Base-by-base conservation (phyloP, 2,797 vertebrate genomes). In the Octomys mimax region DNA sequence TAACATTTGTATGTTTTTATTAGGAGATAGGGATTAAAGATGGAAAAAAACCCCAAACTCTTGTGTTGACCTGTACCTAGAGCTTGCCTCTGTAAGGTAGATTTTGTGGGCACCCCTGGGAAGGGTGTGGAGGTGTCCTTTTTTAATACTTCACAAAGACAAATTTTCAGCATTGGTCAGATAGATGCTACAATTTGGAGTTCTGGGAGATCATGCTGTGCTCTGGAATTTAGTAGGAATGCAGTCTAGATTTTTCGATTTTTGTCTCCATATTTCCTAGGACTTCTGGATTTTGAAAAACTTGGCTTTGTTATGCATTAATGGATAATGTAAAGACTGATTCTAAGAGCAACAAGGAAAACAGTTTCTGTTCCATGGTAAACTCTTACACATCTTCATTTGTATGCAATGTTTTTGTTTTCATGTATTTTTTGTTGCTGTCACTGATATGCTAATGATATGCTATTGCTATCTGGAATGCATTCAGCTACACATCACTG, bases 401-500 rank as follows among this genome's bases (percentile, higher is more conserved):
- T 95, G 92, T 77, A 75, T 86, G 96, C 83, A 49, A 39, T 75
- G 91, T 91, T 87, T 96, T 97, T 96, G 81, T 97, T 96, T 97
- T 84, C 73, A 13, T 92, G 89, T 57, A 52, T 82, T 95, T 95
- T 91, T 96, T 89, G 75, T 93, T 84, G 89, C 92, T 98, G 96
- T 96, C 95, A 78, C 95, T 88, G 64, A 97, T 92, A 95, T 87
- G 88, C 95, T 96, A 96, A 94, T 96, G 96, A 95, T 21, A 95
- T 89, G 97, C 95, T 73, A 19, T 95, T 86, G 92, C 94, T 96
- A 96, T 98, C 86, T 96, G 97, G 97, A 96, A 94, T 83, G 80
- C 46, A n/a, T 93, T 97, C 97, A 95, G 97, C 66, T 28, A 75
- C 87, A 97, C 98, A 97, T 75, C 97, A 96, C 96, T 86, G 95